Evolutionary conservation across 2,888 invertebrate species (phyloP), one percentile per base, ranked within the genome.

Genomic region (Hydriomena furcata): DNA sequence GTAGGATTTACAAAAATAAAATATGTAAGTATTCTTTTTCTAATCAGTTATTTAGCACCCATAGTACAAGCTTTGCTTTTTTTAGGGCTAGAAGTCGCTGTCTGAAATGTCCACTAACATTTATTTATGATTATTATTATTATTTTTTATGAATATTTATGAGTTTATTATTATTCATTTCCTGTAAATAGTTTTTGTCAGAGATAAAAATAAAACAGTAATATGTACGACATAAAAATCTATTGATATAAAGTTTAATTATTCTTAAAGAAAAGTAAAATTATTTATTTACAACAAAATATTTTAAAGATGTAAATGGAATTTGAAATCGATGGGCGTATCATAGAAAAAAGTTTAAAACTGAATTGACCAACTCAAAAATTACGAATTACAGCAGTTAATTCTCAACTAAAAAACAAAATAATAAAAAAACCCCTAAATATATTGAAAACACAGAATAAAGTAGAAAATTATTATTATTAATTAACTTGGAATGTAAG

Each of bases 211-310:
- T 55, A 45, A 62, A 61, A 65, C 61, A 79, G 69, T 25, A 38
- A 3, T 30, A 24, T 27, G 36, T 40, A 44, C 23, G 43, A 47
- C 51, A 73, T 74, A 70, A 72, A 74, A 75, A 76, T 78, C 72
- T 74, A 76, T 78, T 62, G 66, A 67, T 73, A 73, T 79, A 79
- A 51, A 40, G 47, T 57, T 83, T 80, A 78, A 74, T 81, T 78
- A 76, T 65, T 66, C 71, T 80, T 80, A 77, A 69, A 74, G 65
- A 73, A 66, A 76, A 52, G 79, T 78, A 78, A 82, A 67, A 70
- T 72, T 73, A 68, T 78, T 78, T 86, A 84, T 82, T 81, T 84
- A 86, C 85, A 85, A 79, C 64, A 79, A 76, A 70, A 71, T 42
- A 42, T 37, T 23, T 32, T 12, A 44, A 20, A 38, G 20, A 37